Evolutionary conservation across 2,113 vertebrate species (phyloP).

Genomic region (Hiodon tergisus): DNA sequence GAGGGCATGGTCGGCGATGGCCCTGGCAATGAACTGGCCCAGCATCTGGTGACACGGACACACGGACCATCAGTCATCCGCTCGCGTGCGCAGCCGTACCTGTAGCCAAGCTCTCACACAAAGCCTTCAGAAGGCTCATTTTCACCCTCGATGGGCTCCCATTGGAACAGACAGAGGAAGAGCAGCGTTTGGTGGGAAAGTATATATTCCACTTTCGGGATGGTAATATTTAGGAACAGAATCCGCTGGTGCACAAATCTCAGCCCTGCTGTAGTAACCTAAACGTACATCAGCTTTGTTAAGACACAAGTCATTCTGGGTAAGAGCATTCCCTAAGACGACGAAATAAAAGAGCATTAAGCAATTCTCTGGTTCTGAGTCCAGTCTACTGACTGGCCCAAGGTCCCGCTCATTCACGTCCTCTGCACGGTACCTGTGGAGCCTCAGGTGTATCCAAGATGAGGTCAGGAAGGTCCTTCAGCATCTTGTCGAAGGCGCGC

Average conservation of each 20-base stretch:
- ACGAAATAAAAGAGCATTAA: too few relatives aligned
- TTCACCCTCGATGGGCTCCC: too few relatives aligned
- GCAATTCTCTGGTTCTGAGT: too few relatives aligned
- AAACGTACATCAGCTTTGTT: too few relatives aligned
- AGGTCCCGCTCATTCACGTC: background rate
- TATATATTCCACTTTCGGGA: too few relatives aligned
- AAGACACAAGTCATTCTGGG: too few relatives aligned
- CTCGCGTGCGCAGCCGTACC: background rate
- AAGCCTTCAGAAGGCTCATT: too few relatives aligned
- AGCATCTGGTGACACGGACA: conserved; percentile 64
- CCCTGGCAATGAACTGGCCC: conserved; percentile 81
- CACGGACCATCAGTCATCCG: background rate
- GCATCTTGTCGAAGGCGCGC: conserved; percentile 70
- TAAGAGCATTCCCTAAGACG: too few relatives aligned
- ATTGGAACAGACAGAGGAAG: too few relatives aligned
- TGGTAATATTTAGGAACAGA: too few relatives aligned
- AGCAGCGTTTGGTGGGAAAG: too few relatives aligned
- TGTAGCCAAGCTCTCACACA: too few relatives aligned
- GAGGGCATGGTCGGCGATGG: conserved; percentile 76
- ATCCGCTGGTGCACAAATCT: background rate
- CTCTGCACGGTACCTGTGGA: conserved; percentile 61
- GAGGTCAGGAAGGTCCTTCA: conserved; percentile 76
- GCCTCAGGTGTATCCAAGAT: conserved; percentile 81
- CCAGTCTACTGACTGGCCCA: background rate
- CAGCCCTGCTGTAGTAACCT: background rate